phyloP scores from a whole-genome alignment of 2,113 vertebrate species.

The Lycaon pictus region DNA sequence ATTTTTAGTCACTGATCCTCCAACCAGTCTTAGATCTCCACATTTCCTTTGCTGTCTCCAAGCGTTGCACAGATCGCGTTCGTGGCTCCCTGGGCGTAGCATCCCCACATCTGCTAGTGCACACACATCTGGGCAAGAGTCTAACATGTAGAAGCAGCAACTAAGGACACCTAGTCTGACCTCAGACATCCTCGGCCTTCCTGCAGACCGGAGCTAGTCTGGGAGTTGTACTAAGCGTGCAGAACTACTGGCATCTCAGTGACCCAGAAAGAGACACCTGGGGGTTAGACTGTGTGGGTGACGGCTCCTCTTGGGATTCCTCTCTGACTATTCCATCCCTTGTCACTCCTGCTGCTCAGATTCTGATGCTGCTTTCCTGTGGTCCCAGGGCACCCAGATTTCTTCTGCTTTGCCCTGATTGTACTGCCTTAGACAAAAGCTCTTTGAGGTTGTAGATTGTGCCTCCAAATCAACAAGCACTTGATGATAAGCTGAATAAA shows the following conservation, averaged over 20 bases:
- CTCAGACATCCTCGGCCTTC: background rate
- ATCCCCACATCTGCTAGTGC: rapidly evolving
- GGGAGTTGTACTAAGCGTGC: background rate
- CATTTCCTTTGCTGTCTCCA: too few species aligned
- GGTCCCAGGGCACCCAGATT: too few species aligned
- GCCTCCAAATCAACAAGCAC: background rate
- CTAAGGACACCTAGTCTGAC: background rate
- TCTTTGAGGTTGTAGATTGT: background rate
- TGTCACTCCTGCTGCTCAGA: background rate
- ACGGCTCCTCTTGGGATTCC: background rate
- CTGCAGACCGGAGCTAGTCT: background rate
- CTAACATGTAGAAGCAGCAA: background rate
- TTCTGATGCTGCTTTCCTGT: background rate
- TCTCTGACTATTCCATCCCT: background rate
- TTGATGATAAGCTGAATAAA: background rate
- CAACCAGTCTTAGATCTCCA: too few species aligned
- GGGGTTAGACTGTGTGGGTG: too few species aligned
- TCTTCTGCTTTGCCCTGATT: background rate
- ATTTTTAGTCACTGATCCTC: background rate
- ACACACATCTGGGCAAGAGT: background rate
- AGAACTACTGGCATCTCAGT: too few species aligned
- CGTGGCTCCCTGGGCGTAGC: background rate
- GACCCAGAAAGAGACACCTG: background rate
- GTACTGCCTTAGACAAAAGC: background rate
- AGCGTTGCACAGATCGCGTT: too few species aligned